Evolutionary conservation across 1,140 invertebrate genomes (phyloP).

Genomic region (Aphaenogaster rudis): DNA sequence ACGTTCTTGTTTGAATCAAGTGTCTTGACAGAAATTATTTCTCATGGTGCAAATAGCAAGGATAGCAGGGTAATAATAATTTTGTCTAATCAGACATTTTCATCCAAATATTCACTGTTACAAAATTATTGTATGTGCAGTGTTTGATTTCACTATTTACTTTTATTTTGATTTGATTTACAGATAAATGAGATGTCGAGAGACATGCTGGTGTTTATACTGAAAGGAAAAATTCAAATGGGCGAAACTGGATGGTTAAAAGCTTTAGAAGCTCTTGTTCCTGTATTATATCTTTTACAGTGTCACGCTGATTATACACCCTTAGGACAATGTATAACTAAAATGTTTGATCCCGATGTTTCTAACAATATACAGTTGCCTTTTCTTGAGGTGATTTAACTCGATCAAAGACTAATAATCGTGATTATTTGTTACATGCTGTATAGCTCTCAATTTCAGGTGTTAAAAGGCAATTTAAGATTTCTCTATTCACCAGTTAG

Average conservation of each 20-base stretch:
- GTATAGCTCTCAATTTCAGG: conserved; percentile 68
- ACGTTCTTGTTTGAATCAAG: conserved; percentile 87
- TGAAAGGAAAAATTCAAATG: conserved; percentile 89
- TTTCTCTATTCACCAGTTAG: conserved; percentile 85
- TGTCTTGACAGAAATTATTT: conserved; percentile 89
- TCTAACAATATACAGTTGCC: conserved; percentile 87
- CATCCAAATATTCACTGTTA: not conserved
- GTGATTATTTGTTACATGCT: not conserved
- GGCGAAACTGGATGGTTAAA: conserved; percentile 88
- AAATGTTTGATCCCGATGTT: conserved; percentile 89
- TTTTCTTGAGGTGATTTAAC: conserved; percentile 84
- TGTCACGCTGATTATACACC: conserved; percentile 83
- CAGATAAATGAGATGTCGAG: conserved; percentile 88
- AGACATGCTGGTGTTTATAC: conserved; percentile 88
- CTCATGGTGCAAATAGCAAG: conserved; percentile 87
- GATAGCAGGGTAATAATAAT: conserved; percentile 79
- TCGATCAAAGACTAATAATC: not conserved
- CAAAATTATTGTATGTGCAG: not conserved
- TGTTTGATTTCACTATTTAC: not conserved
- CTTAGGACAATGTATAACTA: conserved; percentile 88
- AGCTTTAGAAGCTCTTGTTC: conserved; percentile 87
- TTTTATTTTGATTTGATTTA: conserved; percentile 64
- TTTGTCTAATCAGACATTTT: conserved; percentile 3
- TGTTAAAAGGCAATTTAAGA: conserved; percentile 86
- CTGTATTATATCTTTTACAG: conserved; percentile 87